Conservation (phyloP, 2,113 vertebrate genomes). For the Pyxicephalus adspersus region DNA sequence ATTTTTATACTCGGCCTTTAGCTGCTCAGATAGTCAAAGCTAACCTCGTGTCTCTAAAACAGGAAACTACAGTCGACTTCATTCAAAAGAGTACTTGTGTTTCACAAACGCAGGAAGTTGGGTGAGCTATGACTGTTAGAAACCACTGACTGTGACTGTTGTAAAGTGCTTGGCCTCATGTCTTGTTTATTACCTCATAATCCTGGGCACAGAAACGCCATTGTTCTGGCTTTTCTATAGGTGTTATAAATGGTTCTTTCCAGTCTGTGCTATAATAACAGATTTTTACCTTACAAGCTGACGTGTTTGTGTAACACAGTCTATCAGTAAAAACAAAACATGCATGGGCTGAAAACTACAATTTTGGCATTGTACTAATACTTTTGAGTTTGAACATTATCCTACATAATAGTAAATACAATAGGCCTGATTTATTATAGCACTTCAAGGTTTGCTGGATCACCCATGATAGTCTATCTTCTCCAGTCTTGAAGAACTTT, state of each 20-base stretch:
- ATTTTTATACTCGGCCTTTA: not conserved
- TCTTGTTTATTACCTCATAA: slow-evolving; percentile 4
- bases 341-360: no score
- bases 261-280: not conserved
- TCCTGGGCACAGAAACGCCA: not conserved
- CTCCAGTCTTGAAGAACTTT: no score
- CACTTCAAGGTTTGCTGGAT: no score
- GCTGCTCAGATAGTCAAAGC: not conserved
- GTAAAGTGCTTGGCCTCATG: not conserved
- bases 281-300: not conserved
- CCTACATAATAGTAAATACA: no score
- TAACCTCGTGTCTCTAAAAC: not conserved
- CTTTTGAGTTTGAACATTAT: no score
- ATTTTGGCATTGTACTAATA: no score
- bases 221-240: slow-evolving; percentile 18
- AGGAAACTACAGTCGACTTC: slow-evolving; percentile 53
- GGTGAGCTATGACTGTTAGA: not conserved
- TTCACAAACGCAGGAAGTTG: slow-evolving; percentile 47
- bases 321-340: not conserved
- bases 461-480: no score
- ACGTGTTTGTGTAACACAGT: not conserved
- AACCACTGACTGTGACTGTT: slow-evolving; percentile 17
- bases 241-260: not conserved
- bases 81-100: slow-evolving; percentile 58
- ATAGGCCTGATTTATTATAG: no score